phyloP scores from a whole-genome alignment of 1,140 invertebrate genomes.

The Papilio polytes region DNA sequence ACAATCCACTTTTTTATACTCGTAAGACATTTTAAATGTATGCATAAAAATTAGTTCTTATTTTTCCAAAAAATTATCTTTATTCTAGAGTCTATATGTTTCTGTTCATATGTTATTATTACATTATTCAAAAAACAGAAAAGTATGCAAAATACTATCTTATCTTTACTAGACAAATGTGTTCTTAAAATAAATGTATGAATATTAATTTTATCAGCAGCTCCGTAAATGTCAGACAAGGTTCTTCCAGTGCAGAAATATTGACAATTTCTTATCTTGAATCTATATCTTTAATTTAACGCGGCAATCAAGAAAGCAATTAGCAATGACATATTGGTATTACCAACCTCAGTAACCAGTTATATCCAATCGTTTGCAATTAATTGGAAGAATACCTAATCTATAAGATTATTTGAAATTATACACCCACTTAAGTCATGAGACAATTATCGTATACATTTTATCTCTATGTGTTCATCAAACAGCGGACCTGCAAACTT shows the following conservation, averaged over 20 bases:
- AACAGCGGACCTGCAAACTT: constrained; percentile 43
- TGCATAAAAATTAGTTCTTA: too few relatives aligned
- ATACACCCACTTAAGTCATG: constrained; percentile 63
- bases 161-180: background rate
- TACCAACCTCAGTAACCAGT: background rate
- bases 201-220: background rate
- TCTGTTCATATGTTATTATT: background rate
- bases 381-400: constrained; percentile 25
- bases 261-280: constrained; percentile 30
- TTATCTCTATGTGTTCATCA: constrained; percentile 64
- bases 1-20: too few relatives aligned
- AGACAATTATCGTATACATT: constrained; percentile 61
- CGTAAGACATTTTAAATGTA: too few relatives aligned
- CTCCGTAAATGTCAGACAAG: constrained; percentile 21
- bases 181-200: background rate
- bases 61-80: too few relatives aligned
- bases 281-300: constrained; percentile 27
- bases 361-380: constrained; percentile 31
- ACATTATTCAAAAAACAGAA: background rate
- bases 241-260: constrained; percentile 12
- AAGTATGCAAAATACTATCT: background rate
- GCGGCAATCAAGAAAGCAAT: constrained; percentile 35
- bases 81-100: too few relatives aligned
- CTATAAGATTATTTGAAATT: constrained; percentile 48
- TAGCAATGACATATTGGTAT: constrained; percentile 39